phyloP scores from a whole-genome alignment of 2,888 invertebrate genomes.

The Ypsolopha scabrella region DNA sequence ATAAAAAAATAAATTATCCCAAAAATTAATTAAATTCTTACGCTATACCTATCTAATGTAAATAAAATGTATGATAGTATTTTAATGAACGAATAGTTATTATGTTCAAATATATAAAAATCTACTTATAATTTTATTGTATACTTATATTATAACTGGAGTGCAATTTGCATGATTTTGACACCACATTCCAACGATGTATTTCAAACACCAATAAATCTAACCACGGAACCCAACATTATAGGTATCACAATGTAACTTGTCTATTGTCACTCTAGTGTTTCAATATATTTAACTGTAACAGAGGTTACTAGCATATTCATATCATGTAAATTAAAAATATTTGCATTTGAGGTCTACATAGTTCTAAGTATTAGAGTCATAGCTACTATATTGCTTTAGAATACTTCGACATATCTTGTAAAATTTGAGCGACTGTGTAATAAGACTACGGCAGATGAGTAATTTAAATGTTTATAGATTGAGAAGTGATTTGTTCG shows the following conservation, averaged over 20 bases:
- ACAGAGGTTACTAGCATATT: constrained; percentile 66
- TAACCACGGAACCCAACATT: neutral
- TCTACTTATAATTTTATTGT: constrained; percentile 27
- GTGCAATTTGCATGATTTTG: constrained; percentile 64
- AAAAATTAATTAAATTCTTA: constrained; percentile 67
- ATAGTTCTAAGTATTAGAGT: constrained; percentile 66
- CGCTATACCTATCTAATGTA: constrained; percentile 59
- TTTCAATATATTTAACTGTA: constrained; percentile 45
- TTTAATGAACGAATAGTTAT: constrained; percentile 21
- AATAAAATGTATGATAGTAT: constrained; percentile 62
- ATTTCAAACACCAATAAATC: constrained; percentile 13
- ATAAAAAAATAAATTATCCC: constrained; percentile 62
- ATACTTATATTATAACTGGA: constrained; percentile 20
- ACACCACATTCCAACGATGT: constrained; percentile 57
- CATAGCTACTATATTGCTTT: constrained; percentile 68
- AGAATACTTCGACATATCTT: constrained; percentile 69
- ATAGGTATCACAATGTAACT: constrained; percentile 6
- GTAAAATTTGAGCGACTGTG: constrained; percentile 54
- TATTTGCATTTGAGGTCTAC: constrained; percentile 71
- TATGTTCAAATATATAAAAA: constrained; percentile 20
- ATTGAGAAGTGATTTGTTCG: neutral
- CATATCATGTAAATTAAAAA: constrained; percentile 69
- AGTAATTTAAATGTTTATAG: constrained; percentile 1
- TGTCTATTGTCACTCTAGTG: constrained; percentile 41
- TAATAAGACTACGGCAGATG: constrained; percentile 22